Percentiles rank a stretch among this genome's conserved stretches.
These are phyloP conservation scores for Neodiprion fabricii DNA, from an alignment of 1,140 invertebrate species.

Conservation along the genomic window DNA sequence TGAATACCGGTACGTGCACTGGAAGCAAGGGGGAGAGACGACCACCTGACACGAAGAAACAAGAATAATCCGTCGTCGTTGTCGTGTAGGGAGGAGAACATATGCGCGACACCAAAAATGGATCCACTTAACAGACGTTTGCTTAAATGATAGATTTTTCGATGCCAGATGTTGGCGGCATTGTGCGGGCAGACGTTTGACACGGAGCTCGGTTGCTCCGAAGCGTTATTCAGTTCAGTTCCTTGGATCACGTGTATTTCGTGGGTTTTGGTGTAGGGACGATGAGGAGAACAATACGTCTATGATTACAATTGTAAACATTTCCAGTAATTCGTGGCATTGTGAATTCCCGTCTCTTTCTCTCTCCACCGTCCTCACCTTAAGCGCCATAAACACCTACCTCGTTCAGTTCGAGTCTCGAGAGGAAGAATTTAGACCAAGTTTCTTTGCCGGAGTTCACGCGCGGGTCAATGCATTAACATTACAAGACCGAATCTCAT, in stretches of 20 bases:
- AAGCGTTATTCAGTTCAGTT: too few relatives aligned
- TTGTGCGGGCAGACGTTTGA: background rate
- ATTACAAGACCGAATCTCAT: conserved; percentile 7
- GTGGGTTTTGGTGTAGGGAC: background rate
- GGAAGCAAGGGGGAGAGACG: too few relatives aligned
- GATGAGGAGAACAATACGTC: background rate
- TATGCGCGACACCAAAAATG: too few relatives aligned
- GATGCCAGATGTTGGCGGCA: background rate
- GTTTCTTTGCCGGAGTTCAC: background rate
- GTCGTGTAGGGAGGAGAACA: too few relatives aligned
- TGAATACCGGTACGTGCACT: too few relatives aligned
- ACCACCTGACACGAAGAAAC: too few relatives aligned
- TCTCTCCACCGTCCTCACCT: background rate
- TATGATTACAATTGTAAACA: conserved; percentile 5
- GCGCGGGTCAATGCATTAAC: conserved; percentile 4
- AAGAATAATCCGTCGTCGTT: too few relatives aligned
- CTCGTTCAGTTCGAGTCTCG: background rate
- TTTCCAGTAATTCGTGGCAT: conserved; percentile 4
- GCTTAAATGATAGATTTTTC: conserved; percentile 2
- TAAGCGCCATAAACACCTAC: too few relatives aligned
- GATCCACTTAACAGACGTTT: background rate
- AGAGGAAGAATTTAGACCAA: too few relatives aligned
- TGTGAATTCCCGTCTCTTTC: background rate
- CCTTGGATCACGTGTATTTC: too few relatives aligned
- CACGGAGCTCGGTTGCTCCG: background rate